Evolutionary conservation across 2,888 invertebrate species (phyloP), one percentile per base, ranked within the genome.

Genomic region (Fissipunctia ypsillon): DNA sequence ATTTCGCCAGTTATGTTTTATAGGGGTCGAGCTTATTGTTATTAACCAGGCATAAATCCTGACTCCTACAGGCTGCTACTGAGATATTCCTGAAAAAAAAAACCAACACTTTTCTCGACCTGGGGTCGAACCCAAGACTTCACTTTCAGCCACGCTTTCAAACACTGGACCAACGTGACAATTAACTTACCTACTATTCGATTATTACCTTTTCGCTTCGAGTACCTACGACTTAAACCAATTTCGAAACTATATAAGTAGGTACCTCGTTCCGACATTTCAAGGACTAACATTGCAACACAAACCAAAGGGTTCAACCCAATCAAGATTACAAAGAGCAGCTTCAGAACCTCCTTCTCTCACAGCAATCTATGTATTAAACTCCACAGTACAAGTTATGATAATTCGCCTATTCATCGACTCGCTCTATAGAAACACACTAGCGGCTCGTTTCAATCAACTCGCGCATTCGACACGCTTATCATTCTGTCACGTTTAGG

Each of bases 401-500:
- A 73, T 83, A 84, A 84, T 81, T 81, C 65, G 60, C 63, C 76
- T 63, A 87, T 87, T 83, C 78, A 84, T 85, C 69, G 71, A 12
- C 31, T 16, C 35, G 41, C 35, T n/a, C 64, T 60, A 71, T 68
- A 80, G 81, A 65, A 65, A 61, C 43, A 65, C 67, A 65, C 76
- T 54, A 45, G 74, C 79, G 78, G 85, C 87, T 85, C 86, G 68
- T 83, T 86, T 86, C 87, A 85, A 86, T 86, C 86, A 81, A 78
- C 81, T 76, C 78, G 76, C 76, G 54, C 79, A 68, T 87, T 86
- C 76, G 86, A 68, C 86, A 87, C 86, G 81, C 86, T 74, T 87
- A 81, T 86, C 86, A 83, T 66, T 81, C 79, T 83, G 86, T 78
- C 86, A 80, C 73, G 79, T 87, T 86, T 87, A 87, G 84, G 84